phyloP scores from a whole-genome alignment of 37 sponge, comb jelly and placozoan genomes.

The Theonella swinhoei region DNA sequence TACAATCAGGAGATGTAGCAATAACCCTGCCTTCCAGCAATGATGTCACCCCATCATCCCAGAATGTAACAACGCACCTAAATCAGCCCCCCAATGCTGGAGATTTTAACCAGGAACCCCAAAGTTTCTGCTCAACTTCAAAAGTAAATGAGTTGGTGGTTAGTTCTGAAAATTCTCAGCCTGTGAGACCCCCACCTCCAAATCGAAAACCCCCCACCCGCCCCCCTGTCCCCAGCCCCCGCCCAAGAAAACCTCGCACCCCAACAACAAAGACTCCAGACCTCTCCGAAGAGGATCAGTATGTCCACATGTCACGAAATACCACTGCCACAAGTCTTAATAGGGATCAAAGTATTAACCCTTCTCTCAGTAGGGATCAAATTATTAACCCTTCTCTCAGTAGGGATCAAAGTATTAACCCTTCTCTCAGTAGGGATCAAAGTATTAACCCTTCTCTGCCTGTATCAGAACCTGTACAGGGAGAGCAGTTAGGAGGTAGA shows the following conservation, averaged over 20 bases:
- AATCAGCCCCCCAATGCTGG: too few species aligned
- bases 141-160: too few species aligned
- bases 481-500: too few species aligned
- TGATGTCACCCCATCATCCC: too few species aligned
- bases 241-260: neutral
- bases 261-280: neutral
- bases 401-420: too few species aligned
- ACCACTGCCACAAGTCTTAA: neutral
- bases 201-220: neutral
- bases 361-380: neutral
- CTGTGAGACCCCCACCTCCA: neutral
- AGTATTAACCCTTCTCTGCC: neutral
- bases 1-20: too few species aligned
- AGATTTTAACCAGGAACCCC: too few species aligned
- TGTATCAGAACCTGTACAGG: neutral
- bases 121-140: too few species aligned
- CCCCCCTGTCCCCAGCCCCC: neutral
- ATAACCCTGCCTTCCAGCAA: too few species aligned
- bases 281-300: neutral
- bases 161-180: too few species aligned
- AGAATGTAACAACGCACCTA: too few species aligned
- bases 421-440: neutral
- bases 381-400: neutral
- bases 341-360: neutral
- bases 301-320: neutral